These are phyloP conservation scores for Xanthostigma xanthostigma DNA, from an alignment of 2,888 invertebrate genomes.

Conservation along the genomic window DNA sequence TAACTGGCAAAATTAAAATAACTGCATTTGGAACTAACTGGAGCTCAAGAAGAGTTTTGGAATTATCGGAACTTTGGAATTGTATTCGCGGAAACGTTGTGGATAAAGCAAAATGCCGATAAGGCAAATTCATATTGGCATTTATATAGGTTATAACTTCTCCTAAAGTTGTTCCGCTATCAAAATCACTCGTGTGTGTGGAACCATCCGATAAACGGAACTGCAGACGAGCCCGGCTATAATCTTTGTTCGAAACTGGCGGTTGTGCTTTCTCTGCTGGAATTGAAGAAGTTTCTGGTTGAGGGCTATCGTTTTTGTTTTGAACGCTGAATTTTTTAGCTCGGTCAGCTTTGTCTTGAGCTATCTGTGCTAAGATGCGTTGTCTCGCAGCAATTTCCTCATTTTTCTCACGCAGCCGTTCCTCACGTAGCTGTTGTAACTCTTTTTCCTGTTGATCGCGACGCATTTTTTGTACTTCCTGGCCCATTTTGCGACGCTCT, in stretches of 20 bases:
- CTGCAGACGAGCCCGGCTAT: constrained; percentile 56
- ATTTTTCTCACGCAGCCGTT: constrained; percentile 58
- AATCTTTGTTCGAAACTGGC: constrained; percentile 9
- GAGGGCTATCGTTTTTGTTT: constrained; percentile 14
- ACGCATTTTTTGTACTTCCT: constrained; percentile 55
- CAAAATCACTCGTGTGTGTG: constrained; percentile 57
- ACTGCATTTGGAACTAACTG: constrained; percentile 62
- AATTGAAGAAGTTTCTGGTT: constrained; percentile 17
- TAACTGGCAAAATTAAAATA: constrained; percentile 51
- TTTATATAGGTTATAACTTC: constrained; percentile 32
- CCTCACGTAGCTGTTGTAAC: constrained; percentile 52
- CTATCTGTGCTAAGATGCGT: constrained; percentile 68
- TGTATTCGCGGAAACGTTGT: constrained; percentile 63
- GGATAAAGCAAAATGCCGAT: constrained; percentile 52
- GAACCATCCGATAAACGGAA: constrained; percentile 75
- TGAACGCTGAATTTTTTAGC: constrained; percentile 27
- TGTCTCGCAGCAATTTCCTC: constrained; percentile 62
- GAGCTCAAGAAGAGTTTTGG: constrained; percentile 43
- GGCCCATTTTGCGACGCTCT: constrained; percentile 57
- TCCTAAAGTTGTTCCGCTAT: constrained; percentile 45
- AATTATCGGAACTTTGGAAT: constrained; percentile 38
- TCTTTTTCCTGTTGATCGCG: constrained; percentile 63
- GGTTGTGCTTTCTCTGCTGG: constrained; percentile 7
- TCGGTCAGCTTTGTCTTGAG: constrained; percentile 64
- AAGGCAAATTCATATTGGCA: constrained; percentile 24